Evolutionary conservation across 2,888 invertebrate species (phyloP), one percentile per base, ranked within the genome.

Genomic region (Oxystoma pomonae): DNA sequence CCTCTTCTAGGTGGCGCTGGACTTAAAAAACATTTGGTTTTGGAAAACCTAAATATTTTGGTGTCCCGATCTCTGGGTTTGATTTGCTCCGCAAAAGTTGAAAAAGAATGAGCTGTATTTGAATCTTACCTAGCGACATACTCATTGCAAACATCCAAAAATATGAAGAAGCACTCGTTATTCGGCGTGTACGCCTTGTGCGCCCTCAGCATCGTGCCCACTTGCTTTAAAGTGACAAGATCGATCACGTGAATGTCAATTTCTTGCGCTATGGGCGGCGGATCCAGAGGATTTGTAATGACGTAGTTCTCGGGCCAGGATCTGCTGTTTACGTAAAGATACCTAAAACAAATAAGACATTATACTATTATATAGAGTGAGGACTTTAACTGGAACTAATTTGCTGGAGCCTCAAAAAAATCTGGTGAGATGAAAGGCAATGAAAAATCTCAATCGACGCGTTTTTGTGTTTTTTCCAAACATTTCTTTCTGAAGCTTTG

Each of bases 201-300:
- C 0, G 91, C 86, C 64, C 90, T 82, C 21, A 91, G 77, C 88
- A 92, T 90, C 62, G 87, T 89, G 2, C 92, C 92, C 2, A 92
- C 90, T 76, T 86, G 86, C 74, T 88, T 86, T 65, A 92, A 81
- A 0, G 88, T 90, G 63, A 86, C 85, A 68, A 94, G 81, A 80
- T 94, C 93, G 70, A 93, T 92, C 0, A 93, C 92, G 73, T 92
- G 92, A 69, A 94, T 90, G 74, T 93, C 92, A 59, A 93, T 92
- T 82, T 92, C 91, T 79, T 91, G 90, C 12, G 92, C 92, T 70
- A 92, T 91, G 0, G 92, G 92, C 0, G 93, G 92, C 12, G 92
- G 92, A 74, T 89, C 86, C 58, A 92, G 78, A 0, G 92, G 90
- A 80, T 91, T 88, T 16, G 86, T 84, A 68, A 92, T 91, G 20